Base-by-base conservation (phyloP, 2,888 invertebrate species). In the Portevinia maculata region DNA sequence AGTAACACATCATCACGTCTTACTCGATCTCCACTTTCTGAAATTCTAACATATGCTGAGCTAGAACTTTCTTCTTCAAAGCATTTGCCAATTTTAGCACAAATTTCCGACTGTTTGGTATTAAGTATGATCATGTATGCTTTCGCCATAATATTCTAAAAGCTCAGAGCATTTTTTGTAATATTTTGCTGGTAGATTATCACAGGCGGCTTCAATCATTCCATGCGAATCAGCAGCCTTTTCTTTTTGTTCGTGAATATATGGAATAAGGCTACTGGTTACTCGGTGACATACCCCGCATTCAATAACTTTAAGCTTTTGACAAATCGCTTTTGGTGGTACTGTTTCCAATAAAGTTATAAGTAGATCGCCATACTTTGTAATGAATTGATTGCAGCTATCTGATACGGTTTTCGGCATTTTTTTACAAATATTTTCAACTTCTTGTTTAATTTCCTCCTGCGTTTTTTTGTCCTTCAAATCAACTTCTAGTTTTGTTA, bases 231-330 rank as follows among this genome's bases (percentile, higher is more conserved):
- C 92, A 15, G 87, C 39, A 1, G 62, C 24, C 4, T 84, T 75
- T 46, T 88, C 84, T 46, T 85, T 69, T 13, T 88, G 84, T 24
- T 86, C 79, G 24, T 87, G 88, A 55, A 90, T 85, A 73, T 85
- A 87, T 21, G 95, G 94, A 90, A 96, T 93, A 71, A 97, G 91
- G 1, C 93, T 93, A 87, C 94, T 92, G 70, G 96, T 93, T 0
- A 94, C 92, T 0, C 93, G 93, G 90, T 95, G 94, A 87, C 97
- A 98, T 6, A 96, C 92, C 2, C 95, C 94, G 89, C 97, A 98
- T 89, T 95, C 94, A 79, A 94, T 90, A 84, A 95, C 92, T 87
- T 94, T 93, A 86, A 96, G 89, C 76, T 94, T 90, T 15, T 92
- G 89, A 90, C 97, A 97, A 41, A 97, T 92, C 88, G 94, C 92